Percentiles rank a stretch among this genome's conserved stretches.
phyloP scores from a whole-genome alignment of 2,888 invertebrate species.

The Troides aeacus region DNA sequence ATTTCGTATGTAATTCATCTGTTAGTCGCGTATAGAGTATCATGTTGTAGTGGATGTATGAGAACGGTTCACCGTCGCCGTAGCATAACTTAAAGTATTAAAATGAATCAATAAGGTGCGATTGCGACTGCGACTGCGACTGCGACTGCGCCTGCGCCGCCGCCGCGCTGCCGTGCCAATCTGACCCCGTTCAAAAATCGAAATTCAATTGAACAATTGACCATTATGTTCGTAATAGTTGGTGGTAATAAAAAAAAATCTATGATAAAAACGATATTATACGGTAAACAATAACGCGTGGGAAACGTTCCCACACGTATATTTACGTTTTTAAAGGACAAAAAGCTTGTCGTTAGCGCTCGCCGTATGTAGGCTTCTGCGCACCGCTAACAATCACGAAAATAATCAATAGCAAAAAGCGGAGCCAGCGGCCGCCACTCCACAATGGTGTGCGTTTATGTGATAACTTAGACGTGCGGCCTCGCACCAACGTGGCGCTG shows the following conservation, averaged over 20 bases:
- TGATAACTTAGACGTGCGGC: too few species aligned
- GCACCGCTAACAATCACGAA: slow-evolving; percentile 14
- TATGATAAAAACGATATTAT: slow-evolving; percentile 56
- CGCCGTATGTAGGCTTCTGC: slow-evolving; percentile 9
- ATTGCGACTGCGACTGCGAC: too few species aligned
- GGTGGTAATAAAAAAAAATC: slow-evolving; percentile 67
- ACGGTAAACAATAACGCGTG: slow-evolving; percentile 61
- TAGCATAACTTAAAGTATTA: too few species aligned
- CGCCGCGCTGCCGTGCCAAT: slow-evolving; percentile 34
- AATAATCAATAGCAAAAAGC: slow-evolving; percentile 24
- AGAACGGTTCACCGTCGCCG: too few species aligned
- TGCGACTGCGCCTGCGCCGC: slow-evolving; percentile 11
- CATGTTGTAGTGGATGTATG: too few species aligned
- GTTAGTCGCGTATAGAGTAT: too few species aligned
- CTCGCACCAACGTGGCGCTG: too few species aligned
- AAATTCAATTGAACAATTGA: slow-evolving; percentile 71
- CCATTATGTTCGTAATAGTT: slow-evolving; percentile 72
- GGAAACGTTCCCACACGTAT: slow-evolving; percentile 62
- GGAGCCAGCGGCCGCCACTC: too few species aligned
- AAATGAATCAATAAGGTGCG: too few species aligned
- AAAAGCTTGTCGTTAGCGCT: slow-evolving; percentile 40
- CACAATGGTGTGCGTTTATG: too few species aligned
- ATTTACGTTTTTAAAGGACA: slow-evolving; percentile 39
- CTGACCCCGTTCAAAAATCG: slow-evolving; percentile 53
- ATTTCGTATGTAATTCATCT: too few species aligned